Evolutionary conservation across 2,797 vertebrate genomes (phyloP).

Genomic region (Anabacerthia variegaticeps): DNA sequence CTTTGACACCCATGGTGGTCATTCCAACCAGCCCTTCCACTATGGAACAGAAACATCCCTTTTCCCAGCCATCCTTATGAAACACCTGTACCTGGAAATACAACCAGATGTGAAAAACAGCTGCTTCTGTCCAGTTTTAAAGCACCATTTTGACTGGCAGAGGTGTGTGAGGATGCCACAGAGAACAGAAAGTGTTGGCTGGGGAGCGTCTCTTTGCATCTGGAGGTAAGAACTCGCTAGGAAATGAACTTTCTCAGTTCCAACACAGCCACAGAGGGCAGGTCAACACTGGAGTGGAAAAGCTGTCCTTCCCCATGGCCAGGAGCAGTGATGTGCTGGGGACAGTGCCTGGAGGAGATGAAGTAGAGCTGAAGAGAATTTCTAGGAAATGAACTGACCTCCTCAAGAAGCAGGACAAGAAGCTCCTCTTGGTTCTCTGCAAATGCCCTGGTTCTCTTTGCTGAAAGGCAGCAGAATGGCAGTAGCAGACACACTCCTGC

Average conservation of each 20-base stretch:
- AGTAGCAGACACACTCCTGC: background rate
- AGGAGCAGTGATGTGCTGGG: background rate
- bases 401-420: background rate
- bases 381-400: background rate
- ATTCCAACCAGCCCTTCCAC: background rate
- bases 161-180: background rate
- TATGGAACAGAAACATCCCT: background rate
- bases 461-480: background rate
- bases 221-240: background rate
- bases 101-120: background rate
- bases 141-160: background rate
- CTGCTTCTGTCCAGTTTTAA: background rate
- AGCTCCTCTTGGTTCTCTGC: background rate
- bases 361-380: background rate
- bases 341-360: background rate
- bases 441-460: background rate
- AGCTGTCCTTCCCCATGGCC: background rate
- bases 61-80: background rate
- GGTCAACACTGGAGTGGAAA: background rate
- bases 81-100: background rate
- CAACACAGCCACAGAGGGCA: background rate
- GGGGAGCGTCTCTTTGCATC: background rate
- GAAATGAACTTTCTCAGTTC: background rate
- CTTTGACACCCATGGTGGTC: background rate
- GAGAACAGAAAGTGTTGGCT: background rate